A percentile compares a stretch with the other conserved stretches of the same genome.
phyloP scores from a whole-genome alignment of 1,140 invertebrate genomes.

The Drosophila leontia region DNA sequence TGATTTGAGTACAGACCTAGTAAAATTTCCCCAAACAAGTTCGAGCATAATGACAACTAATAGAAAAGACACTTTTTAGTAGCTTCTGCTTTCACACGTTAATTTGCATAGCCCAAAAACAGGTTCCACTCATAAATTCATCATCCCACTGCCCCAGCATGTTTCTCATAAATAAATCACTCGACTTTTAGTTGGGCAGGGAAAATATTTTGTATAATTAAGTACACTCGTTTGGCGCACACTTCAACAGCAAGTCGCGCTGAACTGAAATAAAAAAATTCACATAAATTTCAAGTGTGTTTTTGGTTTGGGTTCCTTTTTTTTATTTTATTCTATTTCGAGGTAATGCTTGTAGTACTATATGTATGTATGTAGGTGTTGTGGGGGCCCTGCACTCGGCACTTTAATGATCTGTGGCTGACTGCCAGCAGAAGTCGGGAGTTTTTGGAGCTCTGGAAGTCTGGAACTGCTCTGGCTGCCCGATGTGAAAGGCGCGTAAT shows the following conservation, averaged over 20 bases:
- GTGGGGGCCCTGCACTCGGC: constrained; percentile 56
- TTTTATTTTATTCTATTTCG: background rate
- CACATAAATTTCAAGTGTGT: constrained; percentile 49
- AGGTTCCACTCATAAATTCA: constrained; percentile 53
- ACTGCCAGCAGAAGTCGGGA: constrained; percentile 25
- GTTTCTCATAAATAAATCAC: constrained; percentile 64
- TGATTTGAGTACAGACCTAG: background rate
- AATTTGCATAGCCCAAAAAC: constrained; percentile 18
- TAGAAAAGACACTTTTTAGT: constrained; percentile 1
- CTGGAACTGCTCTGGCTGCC: constrained; percentile 25
- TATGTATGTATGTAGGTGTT: constrained; percentile 18
- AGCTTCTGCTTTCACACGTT: constrained; percentile 9
- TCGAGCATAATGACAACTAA: constrained; percentile 9
- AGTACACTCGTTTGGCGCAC: constrained; percentile 66
- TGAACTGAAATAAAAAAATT: constrained; percentile 37
- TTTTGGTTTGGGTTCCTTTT: background rate
- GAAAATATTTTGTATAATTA: constrained; percentile 74
- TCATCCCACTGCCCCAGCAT: constrained; percentile 38
- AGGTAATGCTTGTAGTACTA: constrained; percentile 2
- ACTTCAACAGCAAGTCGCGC: constrained; percentile 42
- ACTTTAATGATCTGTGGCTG: constrained; percentile 65
- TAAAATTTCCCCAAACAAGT: background rate
- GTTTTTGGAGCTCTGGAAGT: constrained; percentile 10
- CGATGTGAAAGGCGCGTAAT: constrained; percentile 59
- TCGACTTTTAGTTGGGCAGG: constrained; percentile 56